Percentiles rank a stretch among this genome's conserved stretches.
Conservation (phyloP, 1,140 invertebrate genomes). For the Ostrea edulis region DNA sequence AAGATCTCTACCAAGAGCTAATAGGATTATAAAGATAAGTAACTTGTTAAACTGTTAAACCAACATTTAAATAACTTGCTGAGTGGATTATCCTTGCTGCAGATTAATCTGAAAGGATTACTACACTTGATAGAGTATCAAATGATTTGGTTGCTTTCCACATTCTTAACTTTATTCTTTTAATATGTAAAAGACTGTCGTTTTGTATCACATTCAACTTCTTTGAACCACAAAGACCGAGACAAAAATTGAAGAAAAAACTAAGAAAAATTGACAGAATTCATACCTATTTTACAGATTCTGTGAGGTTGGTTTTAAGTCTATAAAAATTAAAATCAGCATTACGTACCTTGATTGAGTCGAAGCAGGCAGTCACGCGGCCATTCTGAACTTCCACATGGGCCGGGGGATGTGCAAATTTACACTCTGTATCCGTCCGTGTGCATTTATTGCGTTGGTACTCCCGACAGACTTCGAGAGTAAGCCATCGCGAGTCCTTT, state of each 20-base stretch:
- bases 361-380: slow-evolving; percentile 99
- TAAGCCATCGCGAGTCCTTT: slow-evolving; percentile 99
- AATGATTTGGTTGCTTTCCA: too few species aligned
- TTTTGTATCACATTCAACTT: too few species aligned
- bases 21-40: not conserved
- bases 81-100: slow-evolving; percentile 9
- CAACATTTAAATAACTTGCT: slow-evolving; percentile 16
- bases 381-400: slow-evolving; percentile 99
- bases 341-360: slow-evolving; percentile 98
- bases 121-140: too few species aligned
- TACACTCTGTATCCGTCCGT: slow-evolving; percentile 98
- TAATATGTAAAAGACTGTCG: too few species aligned
- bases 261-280: too few species aligned
- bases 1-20: not conserved
- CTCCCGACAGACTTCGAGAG: slow-evolving; percentile 99
- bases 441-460: slow-evolving; percentile 99
- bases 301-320: too few species aligned
- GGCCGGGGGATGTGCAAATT: slow-evolving; percentile 99
- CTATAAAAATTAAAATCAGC: too few species aligned
- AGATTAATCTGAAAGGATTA: not conserved
- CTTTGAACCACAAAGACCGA: too few species aligned
- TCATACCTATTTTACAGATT: too few species aligned
- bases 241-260: too few species aligned
- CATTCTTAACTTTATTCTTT: too few species aligned
- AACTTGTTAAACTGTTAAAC: slow-evolving; percentile 31